Evolutionary conservation across 1,140 invertebrate genomes (phyloP).

Genomic region (Brachionus calyciflorus): DNA sequence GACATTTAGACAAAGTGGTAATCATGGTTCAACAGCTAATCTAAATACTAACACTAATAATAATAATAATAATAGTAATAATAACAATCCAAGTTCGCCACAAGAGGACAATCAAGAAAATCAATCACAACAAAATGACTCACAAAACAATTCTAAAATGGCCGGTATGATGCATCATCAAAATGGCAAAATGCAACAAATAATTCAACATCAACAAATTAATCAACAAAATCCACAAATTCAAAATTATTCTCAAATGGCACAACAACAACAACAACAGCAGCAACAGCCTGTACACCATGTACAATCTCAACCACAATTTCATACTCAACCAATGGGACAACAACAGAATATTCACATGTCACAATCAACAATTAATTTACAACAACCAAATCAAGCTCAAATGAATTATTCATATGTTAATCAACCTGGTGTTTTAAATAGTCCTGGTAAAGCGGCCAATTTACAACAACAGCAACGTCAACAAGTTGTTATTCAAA

Average conservation of each 20-base stretch:
- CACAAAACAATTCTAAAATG: neutral
- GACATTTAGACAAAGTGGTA: conserved; percentile 27
- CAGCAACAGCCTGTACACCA: neutral
- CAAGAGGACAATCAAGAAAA: neutral
- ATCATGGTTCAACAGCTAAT: neutral
- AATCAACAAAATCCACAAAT: neutral
- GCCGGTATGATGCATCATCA: neutral
- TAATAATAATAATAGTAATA: neutral
- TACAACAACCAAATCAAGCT: neutral
- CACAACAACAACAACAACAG: neutral
- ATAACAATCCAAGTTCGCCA: neutral
- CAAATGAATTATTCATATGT: neutral
- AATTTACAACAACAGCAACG: neutral
- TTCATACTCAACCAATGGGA: neutral
- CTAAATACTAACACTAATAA: neutral
- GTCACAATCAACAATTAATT: neutral
- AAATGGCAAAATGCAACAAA: neutral
- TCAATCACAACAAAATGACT: neutral
- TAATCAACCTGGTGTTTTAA: neutral
- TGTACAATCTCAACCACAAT: neutral
- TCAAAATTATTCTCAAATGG: neutral
- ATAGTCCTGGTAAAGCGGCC: neutral
- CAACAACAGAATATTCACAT: neutral
- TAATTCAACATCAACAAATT: neutral
- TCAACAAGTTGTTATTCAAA: neutral